Conservation (phyloP, 2,113 vertebrate genomes). For the Isurus oxyrinchus region DNA sequence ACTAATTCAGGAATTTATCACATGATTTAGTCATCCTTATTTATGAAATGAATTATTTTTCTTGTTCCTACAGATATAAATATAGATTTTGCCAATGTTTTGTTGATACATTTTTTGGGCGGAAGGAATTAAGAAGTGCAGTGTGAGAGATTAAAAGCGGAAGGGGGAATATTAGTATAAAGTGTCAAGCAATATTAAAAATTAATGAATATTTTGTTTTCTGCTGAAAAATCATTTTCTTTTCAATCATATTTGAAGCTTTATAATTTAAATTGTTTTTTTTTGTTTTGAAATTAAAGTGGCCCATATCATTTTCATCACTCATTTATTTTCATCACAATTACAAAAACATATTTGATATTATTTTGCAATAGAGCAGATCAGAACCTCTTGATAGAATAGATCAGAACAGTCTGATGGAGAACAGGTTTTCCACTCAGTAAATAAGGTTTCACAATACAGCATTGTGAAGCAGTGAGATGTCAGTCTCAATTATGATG, state of each 20-base stretch:
- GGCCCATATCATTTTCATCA: background rate
- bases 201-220: background rate
- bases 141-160: background rate
- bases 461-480: background rate
- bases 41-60: too few species aligned
- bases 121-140: background rate
- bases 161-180: background rate
- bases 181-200: background rate
- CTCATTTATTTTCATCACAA: background rate
- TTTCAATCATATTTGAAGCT: too few species aligned
- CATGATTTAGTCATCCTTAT: too few species aligned
- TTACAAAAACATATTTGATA: background rate
- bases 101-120: background rate
- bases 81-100: background rate
- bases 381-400: background rate
- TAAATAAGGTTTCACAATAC: background rate
- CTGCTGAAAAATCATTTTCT: too few species aligned
- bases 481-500: background rate
- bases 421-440: background rate
- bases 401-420: background rate
- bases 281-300: background rate
- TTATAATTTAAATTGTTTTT: background rate
- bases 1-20: too few species aligned
- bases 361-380: background rate
- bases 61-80: background rate